A percentile compares a stretch with the other conserved stretches of the same genome.
phyloP scores from a whole-genome alignment of 2,888 invertebrate genomes.

The Exocentrus adspersus region DNA sequence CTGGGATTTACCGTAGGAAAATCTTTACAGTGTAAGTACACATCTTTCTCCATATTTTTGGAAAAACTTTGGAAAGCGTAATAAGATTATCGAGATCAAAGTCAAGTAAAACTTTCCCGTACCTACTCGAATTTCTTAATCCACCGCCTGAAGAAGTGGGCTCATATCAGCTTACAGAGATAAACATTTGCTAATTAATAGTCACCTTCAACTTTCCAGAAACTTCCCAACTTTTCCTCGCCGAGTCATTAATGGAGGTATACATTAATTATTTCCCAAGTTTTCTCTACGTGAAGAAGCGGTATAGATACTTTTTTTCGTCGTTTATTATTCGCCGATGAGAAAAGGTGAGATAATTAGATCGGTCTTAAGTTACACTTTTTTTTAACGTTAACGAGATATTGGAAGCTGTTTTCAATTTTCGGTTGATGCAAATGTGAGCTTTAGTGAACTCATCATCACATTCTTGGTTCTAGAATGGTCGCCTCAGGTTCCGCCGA shows the following conservation, averaged over 20 bases:
- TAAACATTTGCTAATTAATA: slow-evolving; percentile 5
- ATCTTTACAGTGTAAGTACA: no score
- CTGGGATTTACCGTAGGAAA: no score
- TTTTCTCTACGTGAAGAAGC: neutral
- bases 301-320: neutral
- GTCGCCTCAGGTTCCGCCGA: neutral
- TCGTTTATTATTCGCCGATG: neutral
- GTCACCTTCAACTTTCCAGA: neutral
- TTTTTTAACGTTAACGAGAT: no score
- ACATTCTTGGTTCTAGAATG: neutral
- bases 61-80: no score
- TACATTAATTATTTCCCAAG: slow-evolving; percentile 10
- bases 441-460: no score
- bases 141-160: neutral
- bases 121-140: neutral
- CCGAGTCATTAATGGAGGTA: slow-evolving; percentile 5
- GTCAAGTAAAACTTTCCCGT: neutral
- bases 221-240: slow-evolving; percentile 6
- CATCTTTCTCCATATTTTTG: no score
- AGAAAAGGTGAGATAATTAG: neutral
- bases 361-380: neutral
- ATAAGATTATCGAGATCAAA: neutral
- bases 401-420: no score
- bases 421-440: no score
- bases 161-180: slow-evolving; percentile 2